Percentiles rank a stretch among this genome's conserved stretches.
These are phyloP conservation scores for Dasyprocta punctata DNA, from an alignment of 2,113 vertebrate species.

Conservation along the genomic window DNA sequence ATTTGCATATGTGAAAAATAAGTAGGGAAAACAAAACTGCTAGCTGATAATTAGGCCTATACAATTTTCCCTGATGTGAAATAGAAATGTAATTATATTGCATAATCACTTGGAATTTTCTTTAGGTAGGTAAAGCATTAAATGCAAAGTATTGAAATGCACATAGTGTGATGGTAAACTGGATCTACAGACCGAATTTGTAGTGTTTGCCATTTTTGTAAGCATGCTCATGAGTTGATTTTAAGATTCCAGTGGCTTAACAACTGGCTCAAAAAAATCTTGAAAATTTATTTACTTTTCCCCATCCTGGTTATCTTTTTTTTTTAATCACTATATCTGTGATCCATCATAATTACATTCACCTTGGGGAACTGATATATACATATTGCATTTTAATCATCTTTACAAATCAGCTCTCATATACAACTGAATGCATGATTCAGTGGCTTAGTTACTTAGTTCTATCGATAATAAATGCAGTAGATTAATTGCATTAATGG, in stretches of 20 bases:
- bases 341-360: not conserved
- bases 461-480: not conserved
- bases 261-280: not conserved
- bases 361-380: not conserved
- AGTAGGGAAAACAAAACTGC: constrained; percentile 55
- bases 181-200: not conserved
- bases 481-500: not conserved
- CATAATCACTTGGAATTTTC: constrained; percentile 58
- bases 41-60: constrained; percentile 46
- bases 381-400: not conserved
- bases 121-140: not conserved
- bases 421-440: not conserved
- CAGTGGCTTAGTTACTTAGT: not conserved
- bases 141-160: too few relatives aligned
- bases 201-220: constrained; percentile 28
- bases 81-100: constrained; percentile 49
- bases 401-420: not conserved
- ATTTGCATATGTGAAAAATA: constrained; percentile 48
- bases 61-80: constrained; percentile 53
- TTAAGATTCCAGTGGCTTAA: not conserved
- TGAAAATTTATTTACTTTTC: not conserved
- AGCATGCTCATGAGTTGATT: not conserved
- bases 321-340: not conserved
- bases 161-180: not conserved
- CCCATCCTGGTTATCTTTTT: not conserved